These are phyloP conservation scores for Embiotoca jacksoni DNA, from an alignment of 2,113 vertebrate species.

Conservation along the genomic window DNA sequence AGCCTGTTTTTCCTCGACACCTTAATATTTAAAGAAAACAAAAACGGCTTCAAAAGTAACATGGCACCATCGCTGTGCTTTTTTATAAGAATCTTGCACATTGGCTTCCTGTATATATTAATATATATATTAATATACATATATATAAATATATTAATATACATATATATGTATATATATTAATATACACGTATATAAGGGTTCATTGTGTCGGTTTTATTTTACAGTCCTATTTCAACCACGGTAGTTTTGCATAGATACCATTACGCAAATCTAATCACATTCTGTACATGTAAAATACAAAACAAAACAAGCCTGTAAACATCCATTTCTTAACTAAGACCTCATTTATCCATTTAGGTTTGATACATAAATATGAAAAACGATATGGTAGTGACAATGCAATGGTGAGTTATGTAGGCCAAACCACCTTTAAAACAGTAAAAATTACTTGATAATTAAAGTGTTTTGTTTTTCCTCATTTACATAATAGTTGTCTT, in stretches of 20 bases:
- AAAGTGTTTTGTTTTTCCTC: neutral
- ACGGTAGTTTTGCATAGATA: conserved; percentile 82
- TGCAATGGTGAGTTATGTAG: conserved; percentile 37
- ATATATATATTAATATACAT: too few relatives aligned
- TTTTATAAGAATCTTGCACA: conserved; percentile 27
- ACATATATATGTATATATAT: too few relatives aligned
- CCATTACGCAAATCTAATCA: conserved; percentile 69
- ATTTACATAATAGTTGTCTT: conserved; percentile 54
- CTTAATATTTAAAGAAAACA: neutral
- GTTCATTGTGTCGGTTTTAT: conserved; percentile 32
- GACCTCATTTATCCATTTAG: conserved; percentile 13
- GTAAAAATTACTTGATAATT: conserved; percentile 36
- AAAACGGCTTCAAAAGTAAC: conserved; percentile 17
- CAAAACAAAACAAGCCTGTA: conserved; percentile 62
- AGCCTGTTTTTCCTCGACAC: neutral
- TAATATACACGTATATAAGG: neutral
- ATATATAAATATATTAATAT: too few relatives aligned
- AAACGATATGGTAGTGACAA: conserved; percentile 35
- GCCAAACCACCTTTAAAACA: conserved; percentile 39
- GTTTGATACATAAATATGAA: conserved; percentile 20
- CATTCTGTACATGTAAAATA: conserved; percentile 70
- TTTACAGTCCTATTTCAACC: conserved; percentile 60
- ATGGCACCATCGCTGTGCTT: conserved; percentile 53
- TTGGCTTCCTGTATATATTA: conserved; percentile 18
- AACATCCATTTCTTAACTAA: conserved; percentile 52